Conservation (phyloP, 2,113 vertebrate genomes). For the Coptodon rendalli region DNA sequence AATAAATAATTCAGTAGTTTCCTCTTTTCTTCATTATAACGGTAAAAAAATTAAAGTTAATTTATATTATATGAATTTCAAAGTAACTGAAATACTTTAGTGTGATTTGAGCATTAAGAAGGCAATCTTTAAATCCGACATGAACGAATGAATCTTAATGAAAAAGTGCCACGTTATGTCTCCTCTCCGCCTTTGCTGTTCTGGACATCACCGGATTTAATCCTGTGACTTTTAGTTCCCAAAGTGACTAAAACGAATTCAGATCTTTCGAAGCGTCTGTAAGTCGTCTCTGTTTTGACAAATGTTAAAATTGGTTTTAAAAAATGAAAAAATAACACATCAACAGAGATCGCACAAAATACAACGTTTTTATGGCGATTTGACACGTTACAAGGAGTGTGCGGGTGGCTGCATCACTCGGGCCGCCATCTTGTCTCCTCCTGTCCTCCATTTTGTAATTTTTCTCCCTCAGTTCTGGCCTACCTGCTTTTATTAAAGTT, state of each 20-base stretch:
- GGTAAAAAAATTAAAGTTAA: not conserved
- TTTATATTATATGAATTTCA: not conserved
- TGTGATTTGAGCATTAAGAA: not conserved
- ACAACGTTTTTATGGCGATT: not conserved
- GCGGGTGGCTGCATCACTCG: constrained; percentile 23
- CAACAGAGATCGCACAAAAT: not conserved
- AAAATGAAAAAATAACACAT: not conserved
- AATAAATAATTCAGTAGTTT: not conserved
- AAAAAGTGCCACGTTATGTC: not conserved
- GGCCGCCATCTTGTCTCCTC: constrained; percentile 72
- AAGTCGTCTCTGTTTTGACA: not conserved
- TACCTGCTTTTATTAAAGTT: constrained; percentile 1
- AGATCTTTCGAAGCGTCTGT: not conserved
- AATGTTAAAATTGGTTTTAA: not conserved
- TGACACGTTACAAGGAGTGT: not conserved
- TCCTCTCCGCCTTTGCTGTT: not conserved
- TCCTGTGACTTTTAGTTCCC: not conserved
- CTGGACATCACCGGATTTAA: not conserved
- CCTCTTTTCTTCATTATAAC: not conserved
- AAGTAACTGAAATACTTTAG: not conserved
- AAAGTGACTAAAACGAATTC: not conserved
- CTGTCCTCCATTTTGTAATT: constrained; percentile 77
- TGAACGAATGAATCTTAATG: not conserved
- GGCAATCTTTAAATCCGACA: not conserved
- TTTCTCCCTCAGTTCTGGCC: not conserved